Evolutionary conservation across 2,888 invertebrate genomes (phyloP).

Genomic region (Syrista parreyssii): DNA sequence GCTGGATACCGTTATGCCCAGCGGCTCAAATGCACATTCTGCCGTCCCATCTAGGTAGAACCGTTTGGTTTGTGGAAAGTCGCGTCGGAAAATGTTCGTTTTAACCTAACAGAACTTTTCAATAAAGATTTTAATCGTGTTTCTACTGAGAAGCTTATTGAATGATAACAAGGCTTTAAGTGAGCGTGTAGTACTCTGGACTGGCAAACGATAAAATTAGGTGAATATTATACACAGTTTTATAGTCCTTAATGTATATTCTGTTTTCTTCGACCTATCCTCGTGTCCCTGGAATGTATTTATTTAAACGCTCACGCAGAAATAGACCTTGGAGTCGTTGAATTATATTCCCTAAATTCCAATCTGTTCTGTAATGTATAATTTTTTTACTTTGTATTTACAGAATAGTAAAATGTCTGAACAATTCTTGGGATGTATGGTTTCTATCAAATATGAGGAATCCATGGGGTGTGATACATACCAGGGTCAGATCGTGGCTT

Average conservation of each 20-base stretch:
- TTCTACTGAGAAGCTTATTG: not conserved
- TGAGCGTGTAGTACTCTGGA: not conserved
- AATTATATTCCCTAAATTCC: not conserved
- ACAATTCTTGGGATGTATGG: conserved; percentile 75
- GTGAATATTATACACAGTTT: not conserved
- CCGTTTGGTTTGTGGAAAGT: not conserved
- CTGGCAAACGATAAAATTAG: not conserved
- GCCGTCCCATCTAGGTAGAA: not conserved
- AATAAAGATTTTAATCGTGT: not conserved
- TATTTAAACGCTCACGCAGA: not conserved
- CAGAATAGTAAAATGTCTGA: conserved; percentile 50
- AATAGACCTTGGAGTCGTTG: not conserved
- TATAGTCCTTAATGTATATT: not conserved
- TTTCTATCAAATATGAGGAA: conserved; percentile 85
- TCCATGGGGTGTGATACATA: conserved; percentile 76
- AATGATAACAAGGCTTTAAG: not conserved
- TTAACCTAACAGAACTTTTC: not conserved
- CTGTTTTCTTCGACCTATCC: not conserved
- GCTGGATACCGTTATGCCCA: not conserved
- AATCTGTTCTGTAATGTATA: not conserved
- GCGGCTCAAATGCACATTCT: not conserved
- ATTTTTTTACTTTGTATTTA: not conserved
- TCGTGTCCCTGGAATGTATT: not conserved
- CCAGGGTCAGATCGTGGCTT: conserved; percentile 81
- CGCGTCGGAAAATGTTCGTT: not conserved